Evolutionary conservation across 2,113 vertebrate genomes (phyloP), one percentile per base, ranked within the genome.

Genomic region (Petrocephalus zakoni): DNA sequence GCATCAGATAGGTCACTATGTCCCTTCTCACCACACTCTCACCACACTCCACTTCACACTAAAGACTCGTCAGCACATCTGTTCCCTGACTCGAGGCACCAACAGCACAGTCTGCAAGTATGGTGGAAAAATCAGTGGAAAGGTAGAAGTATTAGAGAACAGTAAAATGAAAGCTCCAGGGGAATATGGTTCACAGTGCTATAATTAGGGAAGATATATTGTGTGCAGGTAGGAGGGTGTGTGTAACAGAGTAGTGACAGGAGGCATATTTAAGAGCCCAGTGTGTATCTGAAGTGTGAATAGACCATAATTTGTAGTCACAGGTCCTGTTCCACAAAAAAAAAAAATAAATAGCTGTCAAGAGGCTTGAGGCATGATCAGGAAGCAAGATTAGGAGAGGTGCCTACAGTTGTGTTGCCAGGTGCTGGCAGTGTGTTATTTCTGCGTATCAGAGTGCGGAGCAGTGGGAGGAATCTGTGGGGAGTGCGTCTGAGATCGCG

Each of bases 381-480:
- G 75, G 37, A 81, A 61, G 53, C n/a, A 34, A 46, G 25, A 46
- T 29, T 4, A 56, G 34, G 53, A 37, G 52, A 85, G 86, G 42
- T 22, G 34, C 19, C 1, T 17, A n/a, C 22, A 15, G 83, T 29
- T n/a, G 55, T 47, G 34, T 42, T 19, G 10, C 25, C 34, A 87
- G 56, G 55, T 1, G 21, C 29, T 47, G 37, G 25, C 37, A 47
- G 86, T 47, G 34, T 87, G 86, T 47, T 81, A 2, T 82, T 42
- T 85, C 21, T 88, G 21, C 90, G 81, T 88, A 87, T 37, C 90
- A 95, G 95, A 94, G 94, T 78, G 1, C 89, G 0, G 90, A 92
- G 29, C 72, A 53, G 10, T 95, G 95, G 94, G 91, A 93, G 89
- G 92, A 90, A 90, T 94, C 93, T 3, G 88, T 92, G 88, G 56